Base-by-base conservation (phyloP, 2,888 invertebrate genomes). In the Diarsia rubi region DNA sequence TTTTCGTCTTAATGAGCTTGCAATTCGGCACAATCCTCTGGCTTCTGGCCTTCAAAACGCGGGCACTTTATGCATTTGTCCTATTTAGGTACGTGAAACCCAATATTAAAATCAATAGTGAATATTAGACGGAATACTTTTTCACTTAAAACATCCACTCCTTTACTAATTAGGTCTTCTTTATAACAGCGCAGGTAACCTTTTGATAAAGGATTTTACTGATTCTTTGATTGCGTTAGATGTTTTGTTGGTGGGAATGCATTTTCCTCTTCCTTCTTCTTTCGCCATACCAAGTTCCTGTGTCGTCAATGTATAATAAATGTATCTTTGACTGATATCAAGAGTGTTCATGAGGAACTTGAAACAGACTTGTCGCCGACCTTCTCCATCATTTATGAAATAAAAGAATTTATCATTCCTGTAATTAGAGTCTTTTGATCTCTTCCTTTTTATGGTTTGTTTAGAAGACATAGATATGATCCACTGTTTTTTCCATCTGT, bases 11-110 rank as follows among this genome's bases (percentile, higher is more conserved):
- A 68, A 68, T 68, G 68, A 19, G 11, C 44, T 8, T 44, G 24
- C 57, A 68, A 19, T 68, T 68, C 68, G 21, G 31, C 37, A 57
- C 47, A 47, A 21, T 49, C 42, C 21, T 57, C 44, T 44, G 24
- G 16, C 24, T 57, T 11, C n/a, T 67, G n/a, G 42, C 52, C 67
- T 67, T 67, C 54, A 54, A 44, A 54, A 44, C 54, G 67, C 16
- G 54, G 24, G 24, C 67, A 67, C 42, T 67, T 67, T 6, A 67
- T 11, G 54, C 67, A 67, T 42, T 67, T 67, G 24, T 67, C 54
- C 24, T 67, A 54, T 31, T 67, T 67, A 14, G 67, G 67, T 9
- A 67, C 54, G 24, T 67, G 54, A 42, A 67, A 67, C 19, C 67
- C 67, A 8, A 67, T 44, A 57, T 63, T 63, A 42, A 63, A 44